Conservation (phyloP, 2,113 vertebrate genomes). For the Ciconia stormi region DNA sequence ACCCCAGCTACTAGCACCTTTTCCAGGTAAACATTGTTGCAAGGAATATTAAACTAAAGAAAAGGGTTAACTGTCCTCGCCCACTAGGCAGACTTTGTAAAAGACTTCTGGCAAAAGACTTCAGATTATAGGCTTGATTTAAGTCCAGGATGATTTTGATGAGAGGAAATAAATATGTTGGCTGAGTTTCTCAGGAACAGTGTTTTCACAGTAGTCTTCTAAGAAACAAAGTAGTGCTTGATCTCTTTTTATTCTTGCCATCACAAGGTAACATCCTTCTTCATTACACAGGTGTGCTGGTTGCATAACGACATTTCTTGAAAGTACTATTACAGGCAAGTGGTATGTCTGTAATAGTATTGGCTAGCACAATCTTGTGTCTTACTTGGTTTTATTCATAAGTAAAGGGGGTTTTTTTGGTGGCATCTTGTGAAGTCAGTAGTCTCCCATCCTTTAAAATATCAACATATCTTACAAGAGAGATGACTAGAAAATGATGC, state of each 20-base stretch:
- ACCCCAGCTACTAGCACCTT: conserved; percentile 82
- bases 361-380: too few relatives aligned
- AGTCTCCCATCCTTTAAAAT: not conserved
- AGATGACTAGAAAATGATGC: too few relatives aligned
- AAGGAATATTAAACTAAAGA: conserved; percentile 42
- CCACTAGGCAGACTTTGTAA: not conserved
- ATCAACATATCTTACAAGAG: not conserved
- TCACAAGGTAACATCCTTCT: not conserved
- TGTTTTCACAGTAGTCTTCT: not conserved
- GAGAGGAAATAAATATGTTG: not conserved
- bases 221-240: not conserved
- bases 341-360: not conserved
- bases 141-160: not conserved
- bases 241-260: not conserved
- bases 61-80: conserved; percentile 17
- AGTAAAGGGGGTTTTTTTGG: not conserved
- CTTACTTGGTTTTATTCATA: not conserved
- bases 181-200: not conserved
- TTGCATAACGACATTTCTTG: not conserved
- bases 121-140: not conserved
- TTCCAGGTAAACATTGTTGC: conserved; percentile 78
- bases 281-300: not conserved
- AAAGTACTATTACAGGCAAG: not conserved
- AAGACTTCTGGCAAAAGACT: not conserved
- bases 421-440: not conserved